Conservation (phyloP, 2,888 invertebrate species). For the Bugula neritina region DNA sequence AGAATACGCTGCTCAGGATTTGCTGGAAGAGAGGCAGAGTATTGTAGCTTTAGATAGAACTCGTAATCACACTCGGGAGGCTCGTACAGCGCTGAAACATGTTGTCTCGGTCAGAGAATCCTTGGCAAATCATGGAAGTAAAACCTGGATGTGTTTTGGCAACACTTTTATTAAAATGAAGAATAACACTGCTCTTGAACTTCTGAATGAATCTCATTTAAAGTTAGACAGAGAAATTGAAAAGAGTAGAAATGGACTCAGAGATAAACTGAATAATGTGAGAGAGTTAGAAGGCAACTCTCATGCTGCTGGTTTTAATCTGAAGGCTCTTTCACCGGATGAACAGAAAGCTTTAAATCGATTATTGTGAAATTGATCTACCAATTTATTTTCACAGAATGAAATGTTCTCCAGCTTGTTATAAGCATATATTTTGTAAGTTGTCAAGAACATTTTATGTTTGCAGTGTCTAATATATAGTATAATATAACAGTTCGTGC, state of each 20-base stretch:
- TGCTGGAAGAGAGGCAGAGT: constrained; percentile 13
- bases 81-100: neutral
- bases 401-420: no score
- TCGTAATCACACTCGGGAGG: constrained; percentile 11
- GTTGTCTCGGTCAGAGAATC: neutral
- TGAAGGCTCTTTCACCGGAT: neutral
- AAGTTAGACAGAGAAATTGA: neutral
- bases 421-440: no score
- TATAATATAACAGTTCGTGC: no score
- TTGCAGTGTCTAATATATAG: no score
- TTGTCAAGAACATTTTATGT: no score
- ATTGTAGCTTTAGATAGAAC: constrained; percentile 11
- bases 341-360: neutral
- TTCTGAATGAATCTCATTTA: neutral
- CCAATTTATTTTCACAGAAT: no score
- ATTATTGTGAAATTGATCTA: neutral
- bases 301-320: constrained; percentile 15
- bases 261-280: constrained; percentile 3
- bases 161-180: constrained; percentile 23
- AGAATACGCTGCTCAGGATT: constrained; percentile 4
- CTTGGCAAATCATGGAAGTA: neutral
- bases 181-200: neutral
- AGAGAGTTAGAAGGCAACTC: constrained; percentile 18
- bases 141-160: constrained; percentile 21
- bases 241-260: neutral